phyloP scores from a whole-genome alignment of 2,888 invertebrate genomes.

The Pemphredon lugubris region DNA sequence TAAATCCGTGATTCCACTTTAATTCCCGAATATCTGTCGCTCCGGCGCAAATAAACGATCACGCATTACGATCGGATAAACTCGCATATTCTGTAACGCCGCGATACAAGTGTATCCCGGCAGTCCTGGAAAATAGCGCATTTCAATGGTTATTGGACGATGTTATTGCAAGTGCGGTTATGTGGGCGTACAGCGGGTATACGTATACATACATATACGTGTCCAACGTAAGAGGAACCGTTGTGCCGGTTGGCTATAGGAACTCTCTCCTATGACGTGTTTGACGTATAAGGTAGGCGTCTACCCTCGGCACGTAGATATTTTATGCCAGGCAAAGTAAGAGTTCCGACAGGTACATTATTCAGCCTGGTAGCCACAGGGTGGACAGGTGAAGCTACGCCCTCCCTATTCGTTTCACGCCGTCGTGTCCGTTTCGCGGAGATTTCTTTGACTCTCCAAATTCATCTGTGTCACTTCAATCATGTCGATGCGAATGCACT shows the following conservation, averaged over 20 bases:
- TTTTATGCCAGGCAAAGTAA: not conserved
- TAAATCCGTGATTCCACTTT: too few relatives aligned
- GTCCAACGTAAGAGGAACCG: constrained; percentile 26
- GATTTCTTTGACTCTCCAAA: not conserved
- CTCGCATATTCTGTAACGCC: too few relatives aligned
- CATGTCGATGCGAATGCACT: too few relatives aligned
- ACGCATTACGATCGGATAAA: too few relatives aligned
- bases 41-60: too few relatives aligned
- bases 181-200: too few relatives aligned
- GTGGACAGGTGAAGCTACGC: too few relatives aligned
- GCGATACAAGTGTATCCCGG: too few relatives aligned
- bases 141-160: constrained; percentile 42
- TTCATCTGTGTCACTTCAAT: too few relatives aligned
- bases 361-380: not conserved
- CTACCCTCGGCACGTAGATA: not conserved
- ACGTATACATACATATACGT: constrained; percentile 22
- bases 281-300: not conserved
- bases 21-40: too few relatives aligned
- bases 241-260: constrained; percentile 19
- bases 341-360: not conserved
- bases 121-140: constrained; percentile 32
- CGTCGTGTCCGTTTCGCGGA: not conserved
- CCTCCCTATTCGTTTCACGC: not conserved
- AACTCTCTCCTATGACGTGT: constrained; percentile 13
- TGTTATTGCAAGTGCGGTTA: constrained; percentile 43